Percentiles rank a stretch among this genome's conserved stretches.
These are phyloP conservation scores for Dryobotodes eremita DNA, from an alignment of 2,888 invertebrate genomes.

Conservation along the genomic window DNA sequence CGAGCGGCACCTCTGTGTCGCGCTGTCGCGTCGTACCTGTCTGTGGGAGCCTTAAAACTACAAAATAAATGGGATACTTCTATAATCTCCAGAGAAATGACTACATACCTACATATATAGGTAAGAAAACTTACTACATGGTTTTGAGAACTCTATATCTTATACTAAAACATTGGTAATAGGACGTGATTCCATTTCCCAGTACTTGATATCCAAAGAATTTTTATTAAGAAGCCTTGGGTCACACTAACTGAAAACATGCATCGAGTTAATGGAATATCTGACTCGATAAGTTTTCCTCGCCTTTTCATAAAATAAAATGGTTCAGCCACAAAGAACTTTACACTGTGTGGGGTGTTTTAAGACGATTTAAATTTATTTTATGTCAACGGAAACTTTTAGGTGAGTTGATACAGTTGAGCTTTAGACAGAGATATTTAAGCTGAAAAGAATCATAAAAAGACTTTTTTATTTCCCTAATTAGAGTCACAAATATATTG, in stretches of 20 bases:
- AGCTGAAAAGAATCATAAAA: no score
- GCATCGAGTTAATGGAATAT: constrained; percentile 51
- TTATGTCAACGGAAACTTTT: neutral
- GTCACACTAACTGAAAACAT: constrained; percentile 45
- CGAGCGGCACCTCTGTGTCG: no score
- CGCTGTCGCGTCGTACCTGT: no score
- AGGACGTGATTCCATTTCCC: constrained; percentile 23
- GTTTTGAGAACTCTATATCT: constrained; percentile 21
- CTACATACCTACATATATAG: neutral
- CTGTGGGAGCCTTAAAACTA: no score
- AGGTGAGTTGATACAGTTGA: neutral
- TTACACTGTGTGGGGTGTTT: constrained; percentile 1
- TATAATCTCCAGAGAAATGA: constrained; percentile 12
- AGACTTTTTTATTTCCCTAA: neutral
- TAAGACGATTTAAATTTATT: constrained; percentile 12
- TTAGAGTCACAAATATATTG: neutral
- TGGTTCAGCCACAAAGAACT: constrained; percentile 26
- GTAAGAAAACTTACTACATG: constrained; percentile 22
- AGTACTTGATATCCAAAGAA: constrained; percentile 36
- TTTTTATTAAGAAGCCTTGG: constrained; percentile 42
- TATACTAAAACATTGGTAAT: constrained; percentile 35
- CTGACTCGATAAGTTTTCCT: constrained; percentile 41
- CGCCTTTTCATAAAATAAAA: constrained; percentile 46
- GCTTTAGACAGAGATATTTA: neutral
- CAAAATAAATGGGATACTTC: constrained; percentile 11